These are phyloP conservation scores for Echinarachnius parma DNA, from an alignment of 53 echinoderm and acorn worm genomes.

Conservation along the genomic window DNA sequence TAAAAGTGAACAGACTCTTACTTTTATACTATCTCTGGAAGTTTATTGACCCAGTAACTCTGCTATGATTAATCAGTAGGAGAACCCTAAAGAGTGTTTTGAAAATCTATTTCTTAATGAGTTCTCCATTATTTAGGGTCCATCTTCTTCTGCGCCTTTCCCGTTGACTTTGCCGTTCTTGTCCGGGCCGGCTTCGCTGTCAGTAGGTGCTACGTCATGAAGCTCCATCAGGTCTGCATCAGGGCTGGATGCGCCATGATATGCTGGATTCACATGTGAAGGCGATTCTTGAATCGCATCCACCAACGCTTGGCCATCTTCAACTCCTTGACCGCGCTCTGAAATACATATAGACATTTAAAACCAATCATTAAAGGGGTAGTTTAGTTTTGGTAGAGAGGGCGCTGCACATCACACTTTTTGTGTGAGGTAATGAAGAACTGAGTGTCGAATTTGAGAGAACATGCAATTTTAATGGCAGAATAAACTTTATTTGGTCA, in stretches of 20 bases:
- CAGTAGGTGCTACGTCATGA: constrained; percentile 8
- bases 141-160: background rate
- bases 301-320: constrained; percentile 31
- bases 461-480: no score
- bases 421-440: no score
- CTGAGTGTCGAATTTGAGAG: no score
- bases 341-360: background rate
- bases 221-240: constrained; percentile 13
- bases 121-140: no score
- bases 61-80: no score
- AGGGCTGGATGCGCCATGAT: background rate
- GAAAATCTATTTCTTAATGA: no score
- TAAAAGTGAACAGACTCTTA: no score
- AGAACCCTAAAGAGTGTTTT: no score
- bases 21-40: no score
- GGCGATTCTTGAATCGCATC: constrained; percentile 29
- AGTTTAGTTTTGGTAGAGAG: background rate
- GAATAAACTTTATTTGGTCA: no score
- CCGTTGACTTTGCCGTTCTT: constrained; percentile 8
- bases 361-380: background rate
- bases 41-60: no score
- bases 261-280: constrained; percentile 34
- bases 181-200: constrained; percentile 13
- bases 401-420: no score
- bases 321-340: constrained; percentile 20